phyloP scores from a whole-genome alignment of 64 coral and sea anemone species.

The Trachythela sp. region DNA sequence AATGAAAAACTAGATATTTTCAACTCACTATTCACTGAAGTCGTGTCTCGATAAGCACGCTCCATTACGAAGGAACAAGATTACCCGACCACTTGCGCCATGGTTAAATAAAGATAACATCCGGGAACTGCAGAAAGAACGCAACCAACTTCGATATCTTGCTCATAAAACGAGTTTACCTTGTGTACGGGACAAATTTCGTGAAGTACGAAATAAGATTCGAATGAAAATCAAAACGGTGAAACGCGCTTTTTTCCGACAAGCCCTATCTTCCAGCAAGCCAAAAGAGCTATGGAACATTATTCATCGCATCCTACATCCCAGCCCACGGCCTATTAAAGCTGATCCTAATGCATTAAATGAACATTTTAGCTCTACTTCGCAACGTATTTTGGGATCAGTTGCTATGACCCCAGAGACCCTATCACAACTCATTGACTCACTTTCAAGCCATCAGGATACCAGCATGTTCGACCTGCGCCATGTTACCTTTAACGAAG shows the following conservation, averaged over 20 bases:
- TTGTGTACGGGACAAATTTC: background rate
- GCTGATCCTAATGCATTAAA: constrained; percentile 3
- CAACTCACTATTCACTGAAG: background rate
- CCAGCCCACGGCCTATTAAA: background rate
- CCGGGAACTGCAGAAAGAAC: background rate
- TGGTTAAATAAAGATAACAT: background rate
- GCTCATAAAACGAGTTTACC: background rate
- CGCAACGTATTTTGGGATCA: constrained; percentile 1
- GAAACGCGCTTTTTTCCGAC: background rate
- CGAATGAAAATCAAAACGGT: background rate
- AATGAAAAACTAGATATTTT: background rate
- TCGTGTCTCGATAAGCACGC: background rate
- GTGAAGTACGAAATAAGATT: background rate
- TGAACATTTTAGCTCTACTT: background rate
- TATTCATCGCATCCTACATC: constrained; percentile 32
- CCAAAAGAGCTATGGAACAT: background rate
- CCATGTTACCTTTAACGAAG: constrained; percentile 21
- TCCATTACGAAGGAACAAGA: background rate
- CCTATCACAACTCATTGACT: constrained; percentile 14
- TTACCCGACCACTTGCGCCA: background rate
- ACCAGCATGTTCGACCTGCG: background rate
- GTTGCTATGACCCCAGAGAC: background rate
- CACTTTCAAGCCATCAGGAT: background rate
- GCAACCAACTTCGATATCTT: background rate
- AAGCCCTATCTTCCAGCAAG: background rate